These are phyloP conservation scores for Pseudomyrmex cubaensis DNA, from an alignment of 1,140 invertebrate genomes.

Conservation along the genomic window DNA sequence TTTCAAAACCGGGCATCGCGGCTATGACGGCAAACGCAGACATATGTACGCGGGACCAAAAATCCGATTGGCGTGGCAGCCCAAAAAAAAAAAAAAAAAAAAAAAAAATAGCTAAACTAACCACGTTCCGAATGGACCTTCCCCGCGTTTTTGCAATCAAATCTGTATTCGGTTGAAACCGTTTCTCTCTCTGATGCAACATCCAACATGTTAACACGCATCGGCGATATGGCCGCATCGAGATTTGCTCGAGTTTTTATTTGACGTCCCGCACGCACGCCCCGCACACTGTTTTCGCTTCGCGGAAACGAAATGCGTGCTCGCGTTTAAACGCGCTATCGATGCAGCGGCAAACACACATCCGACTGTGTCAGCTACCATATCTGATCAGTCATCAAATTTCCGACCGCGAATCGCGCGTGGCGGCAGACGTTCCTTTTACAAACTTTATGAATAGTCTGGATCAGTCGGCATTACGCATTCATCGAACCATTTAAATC, in stretches of 20 bases:
- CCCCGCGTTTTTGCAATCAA: slow-evolving; percentile 40
- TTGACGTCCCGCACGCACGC: slow-evolving; percentile 34
- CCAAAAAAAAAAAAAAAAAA: too few relatives aligned
- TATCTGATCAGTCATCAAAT: slow-evolving; percentile 58
- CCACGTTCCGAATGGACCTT: slow-evolving; percentile 38
- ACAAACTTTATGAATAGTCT: slow-evolving; percentile 43
- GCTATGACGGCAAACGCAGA: background rate
- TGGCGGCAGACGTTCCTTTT: slow-evolving; percentile 28
- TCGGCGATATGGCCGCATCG: slow-evolving; percentile 28
- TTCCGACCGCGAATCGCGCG: slow-evolving; percentile 18
- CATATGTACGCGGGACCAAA: background rate
- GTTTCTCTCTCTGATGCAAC: slow-evolving; percentile 3
- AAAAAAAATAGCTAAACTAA: slow-evolving; percentile 50
- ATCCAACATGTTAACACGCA: slow-evolving; percentile 41
- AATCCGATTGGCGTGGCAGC: too few relatives aligned
- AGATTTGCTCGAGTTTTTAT: slow-evolving; percentile 47
- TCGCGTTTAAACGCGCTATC: slow-evolving; percentile 28
- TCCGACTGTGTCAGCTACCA: slow-evolving; percentile 20
- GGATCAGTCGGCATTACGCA: slow-evolving; percentile 59
- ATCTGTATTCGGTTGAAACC: slow-evolving; percentile 46
- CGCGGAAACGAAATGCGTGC: background rate
- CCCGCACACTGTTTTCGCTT: background rate
- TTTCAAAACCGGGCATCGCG: too few relatives aligned
- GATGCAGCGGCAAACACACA: slow-evolving; percentile 28
- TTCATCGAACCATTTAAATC: slow-evolving; percentile 67